phyloP scores from a whole-genome alignment of 2,888 invertebrate genomes.

The Ennomos quercinarius region DNA sequence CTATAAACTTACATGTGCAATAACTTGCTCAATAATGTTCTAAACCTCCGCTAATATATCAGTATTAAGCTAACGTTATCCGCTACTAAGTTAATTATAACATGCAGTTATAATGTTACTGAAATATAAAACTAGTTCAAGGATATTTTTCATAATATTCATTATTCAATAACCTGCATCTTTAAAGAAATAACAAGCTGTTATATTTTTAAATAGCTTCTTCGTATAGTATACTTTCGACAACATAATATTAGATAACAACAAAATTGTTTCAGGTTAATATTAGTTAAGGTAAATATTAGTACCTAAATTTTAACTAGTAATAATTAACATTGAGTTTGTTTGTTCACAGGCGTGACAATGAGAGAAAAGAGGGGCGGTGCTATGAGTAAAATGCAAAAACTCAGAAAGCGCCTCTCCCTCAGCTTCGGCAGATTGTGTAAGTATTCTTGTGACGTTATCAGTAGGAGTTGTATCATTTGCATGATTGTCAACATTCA shows the following conservation, averaged over 20 bases:
- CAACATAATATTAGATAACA: too few species aligned
- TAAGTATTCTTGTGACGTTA: conserved; percentile 85
- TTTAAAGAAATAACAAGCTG: too few species aligned
- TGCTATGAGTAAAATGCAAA: conserved; percentile 96
- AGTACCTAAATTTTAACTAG: too few species aligned
- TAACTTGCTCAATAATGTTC: conserved; percentile 5
- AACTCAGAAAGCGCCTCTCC: conserved; percentile 97
- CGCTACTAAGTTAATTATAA: conserved; percentile 10
- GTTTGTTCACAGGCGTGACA: conserved; percentile 89
- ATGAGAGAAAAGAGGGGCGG: conserved; percentile 97
- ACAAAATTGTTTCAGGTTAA: too few species aligned
- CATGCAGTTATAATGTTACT: conserved; percentile 15
- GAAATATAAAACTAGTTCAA: conserved; percentile 22
- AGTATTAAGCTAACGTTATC: conserved; percentile 10
- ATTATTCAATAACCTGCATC: too few species aligned
- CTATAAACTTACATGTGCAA: conserved; percentile 9
- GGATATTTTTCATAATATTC: conserved; percentile 7
- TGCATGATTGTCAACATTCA: too few species aligned
- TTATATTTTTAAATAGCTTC: too few species aligned
- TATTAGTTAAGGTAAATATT: not conserved
- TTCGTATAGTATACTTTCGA: too few species aligned
- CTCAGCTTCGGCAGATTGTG: conserved; percentile 98
- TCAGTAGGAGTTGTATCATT: not conserved
- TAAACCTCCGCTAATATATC: conserved; percentile 6
- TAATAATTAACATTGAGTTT: conserved; percentile 14